phyloP scores from a whole-genome alignment of 2,797 vertebrate genomes.

The Myripristis jacobus region DNA sequence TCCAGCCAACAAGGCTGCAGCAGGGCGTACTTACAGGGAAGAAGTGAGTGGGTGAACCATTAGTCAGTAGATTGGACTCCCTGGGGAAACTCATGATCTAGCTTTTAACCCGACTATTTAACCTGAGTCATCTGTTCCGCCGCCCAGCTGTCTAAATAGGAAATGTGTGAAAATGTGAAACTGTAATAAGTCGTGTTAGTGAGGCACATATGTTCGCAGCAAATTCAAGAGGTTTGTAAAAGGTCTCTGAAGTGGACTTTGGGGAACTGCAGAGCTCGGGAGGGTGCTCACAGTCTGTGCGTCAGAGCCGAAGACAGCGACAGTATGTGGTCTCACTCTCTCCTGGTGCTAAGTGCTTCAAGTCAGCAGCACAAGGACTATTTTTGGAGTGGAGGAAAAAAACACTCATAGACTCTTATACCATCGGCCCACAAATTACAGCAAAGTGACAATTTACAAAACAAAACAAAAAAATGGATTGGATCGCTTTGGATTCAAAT shows the following conservation, averaged over 20 bases:
- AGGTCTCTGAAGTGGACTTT: neutral
- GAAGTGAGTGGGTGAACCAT: constrained; percentile 50
- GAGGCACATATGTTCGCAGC: neutral
- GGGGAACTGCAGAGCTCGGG: neutral
- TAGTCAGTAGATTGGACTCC: constrained; percentile 56
- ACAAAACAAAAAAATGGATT: neutral
- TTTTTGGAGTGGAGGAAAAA: neutral
- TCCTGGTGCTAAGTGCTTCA: neutral
- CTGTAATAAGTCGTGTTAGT: constrained; percentile 2
- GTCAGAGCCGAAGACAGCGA: constrained; percentile 10
- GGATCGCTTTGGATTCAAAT: neutral
- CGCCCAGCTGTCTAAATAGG: constrained; percentile 55
- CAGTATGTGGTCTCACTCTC: neutral
- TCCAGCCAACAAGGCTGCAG: constrained; percentile 6
- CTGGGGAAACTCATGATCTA: constrained; percentile 23
- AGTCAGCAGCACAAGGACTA: neutral
- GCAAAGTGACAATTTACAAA: neutral
- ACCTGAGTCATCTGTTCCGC: constrained; percentile 68
- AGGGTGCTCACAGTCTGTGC: neutral
- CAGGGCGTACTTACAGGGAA: constrained; percentile 43
- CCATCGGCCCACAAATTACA: neutral
- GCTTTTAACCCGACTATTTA: constrained; percentile 37
- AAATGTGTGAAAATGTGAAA: constrained; percentile 32
- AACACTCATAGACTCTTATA: too few relatives aligned
- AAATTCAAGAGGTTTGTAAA: neutral